phyloP scores from a whole-genome alignment of 1,140 invertebrate genomes.

The Lepidurus packardi region DNA sequence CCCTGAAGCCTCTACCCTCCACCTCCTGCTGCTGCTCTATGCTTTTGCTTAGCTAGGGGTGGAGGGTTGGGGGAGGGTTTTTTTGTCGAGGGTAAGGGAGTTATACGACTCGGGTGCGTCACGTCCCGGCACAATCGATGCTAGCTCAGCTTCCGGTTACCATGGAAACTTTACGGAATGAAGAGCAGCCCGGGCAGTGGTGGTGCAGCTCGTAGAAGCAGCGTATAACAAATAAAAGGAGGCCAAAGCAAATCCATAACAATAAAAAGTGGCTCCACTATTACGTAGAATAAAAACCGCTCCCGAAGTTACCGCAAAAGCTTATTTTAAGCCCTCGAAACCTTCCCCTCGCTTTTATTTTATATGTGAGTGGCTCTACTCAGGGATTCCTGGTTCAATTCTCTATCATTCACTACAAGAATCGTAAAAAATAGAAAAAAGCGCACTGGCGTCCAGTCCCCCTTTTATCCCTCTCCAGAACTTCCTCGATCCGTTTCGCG shows the following conservation, averaged over 20 bases:
- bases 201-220: constrained; percentile 8
- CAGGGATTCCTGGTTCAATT: too few species aligned
- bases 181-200: constrained; percentile 8
- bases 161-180: background rate
- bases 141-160: constrained; percentile 3
- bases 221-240: background rate
- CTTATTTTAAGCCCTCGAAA: background rate
- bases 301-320: background rate
- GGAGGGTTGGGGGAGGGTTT: background rate
- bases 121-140: background rate
- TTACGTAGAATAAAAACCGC: background rate
- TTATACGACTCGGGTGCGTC: background rate
- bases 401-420: too few species aligned
- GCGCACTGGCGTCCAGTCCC: too few species aligned
- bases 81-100: background rate
- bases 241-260: constrained; percentile 5
- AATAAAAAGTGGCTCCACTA: background rate
- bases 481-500: too few species aligned
- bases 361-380: too few species aligned
- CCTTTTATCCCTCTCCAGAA: too few species aligned
- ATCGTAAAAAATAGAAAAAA: too few species aligned
- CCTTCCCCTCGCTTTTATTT: too few species aligned
- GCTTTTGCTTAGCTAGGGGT: background rate
- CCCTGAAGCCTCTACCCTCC: background rate
- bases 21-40: background rate